Percentiles rank a stretch among this genome's conserved stretches.
Conservation (phyloP, 2,797 vertebrate species). For the Alfaro cultratus region DNA sequence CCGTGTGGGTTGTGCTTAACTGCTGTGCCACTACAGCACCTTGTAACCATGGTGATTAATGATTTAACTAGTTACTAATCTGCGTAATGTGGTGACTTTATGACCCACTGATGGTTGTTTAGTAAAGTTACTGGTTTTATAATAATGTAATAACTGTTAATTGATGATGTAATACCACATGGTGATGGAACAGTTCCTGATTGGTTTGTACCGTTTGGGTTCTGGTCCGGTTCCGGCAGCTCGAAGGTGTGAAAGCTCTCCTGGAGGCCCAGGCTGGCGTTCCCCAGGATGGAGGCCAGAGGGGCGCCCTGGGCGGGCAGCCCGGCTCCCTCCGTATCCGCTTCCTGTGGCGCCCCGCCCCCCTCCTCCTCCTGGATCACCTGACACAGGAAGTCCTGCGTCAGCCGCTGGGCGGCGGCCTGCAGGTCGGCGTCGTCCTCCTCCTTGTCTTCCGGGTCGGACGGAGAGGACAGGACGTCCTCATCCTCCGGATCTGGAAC, state of each 20-base stretch:
- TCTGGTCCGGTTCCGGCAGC: slow-evolving; percentile 78
- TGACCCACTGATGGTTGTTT: background rate
- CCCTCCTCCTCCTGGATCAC: slow-evolving; percentile 75
- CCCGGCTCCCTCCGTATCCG: slow-evolving; percentile 20
- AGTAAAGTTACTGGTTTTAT: background rate
- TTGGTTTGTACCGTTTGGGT: slow-evolving; percentile 77
- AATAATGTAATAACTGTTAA: background rate
- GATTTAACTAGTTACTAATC: background rate
- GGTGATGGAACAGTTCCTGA: too few relatives aligned
- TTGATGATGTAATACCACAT: background rate
- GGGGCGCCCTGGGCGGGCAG: slow-evolving; percentile 52
- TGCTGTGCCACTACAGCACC: too few relatives aligned
- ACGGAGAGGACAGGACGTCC: slow-evolving; percentile 67
- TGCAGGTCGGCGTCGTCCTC: slow-evolving; percentile 87
- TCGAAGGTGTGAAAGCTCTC: slow-evolving; percentile 87
- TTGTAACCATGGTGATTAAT: background rate
- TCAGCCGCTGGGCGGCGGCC: slow-evolving; percentile 88
- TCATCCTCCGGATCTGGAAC: slow-evolving; percentile 72
- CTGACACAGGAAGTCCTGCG: slow-evolving; percentile 89
- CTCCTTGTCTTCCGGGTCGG: slow-evolving; percentile 74
- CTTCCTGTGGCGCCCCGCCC: slow-evolving; percentile 12
- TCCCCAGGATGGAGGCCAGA: slow-evolving; percentile 86
- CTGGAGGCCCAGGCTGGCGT: slow-evolving; percentile 86
- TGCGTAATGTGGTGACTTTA: background rate
- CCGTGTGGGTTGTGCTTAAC: too few relatives aligned